Base-by-base conservation (phyloP, 2,888 invertebrate species). In the Cremastobaeus sp. region DNA sequence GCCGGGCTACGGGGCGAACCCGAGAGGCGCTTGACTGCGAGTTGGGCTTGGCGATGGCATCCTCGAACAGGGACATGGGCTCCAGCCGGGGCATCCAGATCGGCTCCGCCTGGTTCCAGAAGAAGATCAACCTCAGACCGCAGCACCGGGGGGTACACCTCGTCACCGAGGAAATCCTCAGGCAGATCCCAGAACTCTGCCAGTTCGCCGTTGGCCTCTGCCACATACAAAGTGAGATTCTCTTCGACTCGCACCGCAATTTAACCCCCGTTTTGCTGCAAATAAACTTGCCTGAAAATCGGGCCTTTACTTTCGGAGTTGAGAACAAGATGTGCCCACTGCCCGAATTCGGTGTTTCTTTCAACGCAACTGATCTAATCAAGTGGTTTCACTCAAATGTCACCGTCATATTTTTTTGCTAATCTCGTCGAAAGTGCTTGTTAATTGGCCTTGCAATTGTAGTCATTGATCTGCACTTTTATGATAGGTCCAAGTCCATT, bases 31-130 rank as follows among this genome's bases (percentile, higher is more conserved):
- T 54, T 34, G 41, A 15, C 50, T 62, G n/a, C 18, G 6, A 25
- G 32, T 32, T 1, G 14, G 20, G 11, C 12, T 39, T 30, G 32
- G 92, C 91, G 91, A 94, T 94, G 94, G 94, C 94, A 92, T 94
- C 94, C 89, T 94, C 94, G 90, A 90, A 90, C 86, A 88, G 89
- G 88, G 74, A 59, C 64, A 64, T 62, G 47, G 64, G 41, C 52
- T 69, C 72, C 48, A 73, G 32, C 43, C 62, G 73, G 47, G 96
- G 95, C 89, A 94, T 96, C 90, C 96, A 96, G 92, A 95, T 95
- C 88, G 96, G 96, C 90, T 95, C 96, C 89, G 96, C 97, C 90
- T 98, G 98, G 98, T 96, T 96, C 92, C 98, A 98, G 91, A 94
- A 95, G 90, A 97, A 97, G 91, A 94, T 98, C 89, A 96, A 96